phyloP scores from a whole-genome alignment of 2,113 vertebrate species.

The Hippotragus niger region DNA sequence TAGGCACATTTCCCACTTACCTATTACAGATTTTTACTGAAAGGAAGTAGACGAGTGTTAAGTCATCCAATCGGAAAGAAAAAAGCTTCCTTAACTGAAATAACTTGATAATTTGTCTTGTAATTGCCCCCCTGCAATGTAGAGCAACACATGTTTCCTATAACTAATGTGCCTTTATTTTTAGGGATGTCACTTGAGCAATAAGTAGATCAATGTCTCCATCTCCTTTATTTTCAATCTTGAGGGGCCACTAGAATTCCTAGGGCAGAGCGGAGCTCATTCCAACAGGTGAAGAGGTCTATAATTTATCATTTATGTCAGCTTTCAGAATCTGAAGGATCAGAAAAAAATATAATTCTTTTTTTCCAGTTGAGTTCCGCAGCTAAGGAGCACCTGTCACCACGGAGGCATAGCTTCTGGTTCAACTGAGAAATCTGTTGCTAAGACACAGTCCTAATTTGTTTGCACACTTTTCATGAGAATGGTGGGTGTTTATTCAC shows the following conservation, averaged over 20 bases:
- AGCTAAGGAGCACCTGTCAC: neutral
- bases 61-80: neutral
- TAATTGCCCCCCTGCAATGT: conserved; percentile 25
- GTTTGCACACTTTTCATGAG: conserved; percentile 55
- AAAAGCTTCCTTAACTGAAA: conserved; percentile 36
- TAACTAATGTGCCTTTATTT: conserved; percentile 51
- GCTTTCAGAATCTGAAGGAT: neutral
- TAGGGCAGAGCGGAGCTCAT: neutral
- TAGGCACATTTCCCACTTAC: neutral
- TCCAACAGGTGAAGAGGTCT: neutral
- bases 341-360: neutral
- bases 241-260: neutral
- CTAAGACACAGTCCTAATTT: conserved; percentile 52
- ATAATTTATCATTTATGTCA: neutral
- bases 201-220: neutral
- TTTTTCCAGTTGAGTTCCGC: neutral
- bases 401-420: neutral
- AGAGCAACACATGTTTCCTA: conserved; percentile 46
- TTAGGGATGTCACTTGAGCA: conserved; percentile 19
- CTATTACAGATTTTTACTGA: neutral
- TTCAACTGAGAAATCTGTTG: conserved; percentile 48
- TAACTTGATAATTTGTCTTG: conserved; percentile 27
- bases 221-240: neutral
- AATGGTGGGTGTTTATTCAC: conserved; percentile 40
- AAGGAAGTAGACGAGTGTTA: neutral